Evolutionary conservation across 1,140 invertebrate species (phyloP).

Genomic region (Nebria ingens): DNA sequence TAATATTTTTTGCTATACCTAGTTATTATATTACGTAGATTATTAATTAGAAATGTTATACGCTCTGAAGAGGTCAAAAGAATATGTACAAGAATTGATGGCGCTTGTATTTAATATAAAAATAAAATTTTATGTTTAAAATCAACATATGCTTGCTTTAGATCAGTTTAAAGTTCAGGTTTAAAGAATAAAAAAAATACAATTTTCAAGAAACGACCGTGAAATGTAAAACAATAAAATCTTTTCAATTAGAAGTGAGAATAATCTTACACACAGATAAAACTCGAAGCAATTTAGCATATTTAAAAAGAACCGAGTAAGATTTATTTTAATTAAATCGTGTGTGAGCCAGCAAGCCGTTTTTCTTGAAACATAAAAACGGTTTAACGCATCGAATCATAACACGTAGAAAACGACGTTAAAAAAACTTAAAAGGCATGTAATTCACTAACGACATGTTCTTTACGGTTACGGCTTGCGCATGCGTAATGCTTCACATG

Average conservation of each 20-base stretch:
- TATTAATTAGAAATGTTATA: neutral
- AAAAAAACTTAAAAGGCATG: slow-evolving; percentile 3
- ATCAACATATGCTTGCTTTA: neutral
- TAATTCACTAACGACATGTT: slow-evolving; percentile 9
- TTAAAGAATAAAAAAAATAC: no score
- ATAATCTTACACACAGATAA: neutral
- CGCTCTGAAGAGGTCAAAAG: no score
- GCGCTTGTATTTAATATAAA: neutral
- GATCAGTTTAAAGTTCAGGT: no score
- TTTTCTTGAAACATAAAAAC: neutral
- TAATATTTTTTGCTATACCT: no score
- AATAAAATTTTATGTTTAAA: neutral
- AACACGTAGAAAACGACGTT: neutral
- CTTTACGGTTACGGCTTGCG: slow-evolving; percentile 5
- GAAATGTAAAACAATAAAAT: slow-evolving; percentile 2
- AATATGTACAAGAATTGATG: no score
- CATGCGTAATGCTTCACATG: neutral
- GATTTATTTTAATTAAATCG: slow-evolving; percentile 9
- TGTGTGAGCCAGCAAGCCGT: neutral
- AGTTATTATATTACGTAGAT: no score
- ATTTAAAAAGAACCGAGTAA: neutral
- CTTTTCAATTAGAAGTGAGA: slow-evolving; percentile 7
- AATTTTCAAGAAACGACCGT: neutral
- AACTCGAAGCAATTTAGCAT: slow-evolving; percentile 2
- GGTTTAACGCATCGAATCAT: neutral